These are phyloP conservation scores for Melieria picta DNA, from an alignment of 2,888 invertebrate species.

Conservation along the genomic window DNA sequence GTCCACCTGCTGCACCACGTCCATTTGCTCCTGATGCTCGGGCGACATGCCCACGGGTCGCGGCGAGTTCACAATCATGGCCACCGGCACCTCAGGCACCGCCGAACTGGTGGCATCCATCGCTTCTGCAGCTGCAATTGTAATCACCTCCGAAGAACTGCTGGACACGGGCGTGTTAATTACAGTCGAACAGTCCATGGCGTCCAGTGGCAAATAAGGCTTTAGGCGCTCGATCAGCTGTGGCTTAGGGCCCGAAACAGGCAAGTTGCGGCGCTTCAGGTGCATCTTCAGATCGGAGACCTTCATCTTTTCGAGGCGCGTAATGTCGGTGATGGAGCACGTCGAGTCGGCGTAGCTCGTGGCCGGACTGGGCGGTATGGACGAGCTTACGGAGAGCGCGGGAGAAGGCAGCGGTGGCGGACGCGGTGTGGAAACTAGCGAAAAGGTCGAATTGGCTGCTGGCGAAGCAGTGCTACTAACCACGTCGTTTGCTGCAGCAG, in stretches of 20 bases:
- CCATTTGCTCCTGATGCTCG: constrained; percentile 63
- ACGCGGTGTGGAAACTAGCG: constrained; percentile 54
- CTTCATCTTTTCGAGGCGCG: constrained; percentile 93
- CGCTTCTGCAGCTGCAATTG: constrained; percentile 46
- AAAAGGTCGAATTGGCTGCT: constrained; percentile 48
- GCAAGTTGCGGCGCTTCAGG: constrained; percentile 90
- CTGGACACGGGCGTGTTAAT: constrained; percentile 43
- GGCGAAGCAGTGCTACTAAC: constrained; percentile 41
- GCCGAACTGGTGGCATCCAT: constrained; percentile 59
- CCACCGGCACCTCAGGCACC: constrained; percentile 47
- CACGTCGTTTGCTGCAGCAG: constrained; percentile 28
- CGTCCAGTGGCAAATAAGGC: constrained; percentile 71
- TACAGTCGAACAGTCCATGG: constrained; percentile 63
- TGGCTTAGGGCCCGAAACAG: constrained; percentile 96
- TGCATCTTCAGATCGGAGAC: constrained; percentile 95
- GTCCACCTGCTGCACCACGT: constrained; percentile 63
- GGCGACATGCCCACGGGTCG: constrained; percentile 48
- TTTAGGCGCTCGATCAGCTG: constrained; percentile 92
- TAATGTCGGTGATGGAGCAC: constrained; percentile 61
- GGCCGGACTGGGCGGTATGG: constrained; percentile 65
- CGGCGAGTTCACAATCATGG: constrained; percentile 58
- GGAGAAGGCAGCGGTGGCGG: constrained; percentile 68
- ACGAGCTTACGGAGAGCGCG: constrained; percentile 68
- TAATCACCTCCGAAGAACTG: constrained; percentile 46
- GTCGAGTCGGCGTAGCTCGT: constrained; percentile 62